These are phyloP conservation scores for Actenoides hombroni DNA, from an alignment of 2,113 vertebrate genomes.

Conservation along the genomic window DNA sequence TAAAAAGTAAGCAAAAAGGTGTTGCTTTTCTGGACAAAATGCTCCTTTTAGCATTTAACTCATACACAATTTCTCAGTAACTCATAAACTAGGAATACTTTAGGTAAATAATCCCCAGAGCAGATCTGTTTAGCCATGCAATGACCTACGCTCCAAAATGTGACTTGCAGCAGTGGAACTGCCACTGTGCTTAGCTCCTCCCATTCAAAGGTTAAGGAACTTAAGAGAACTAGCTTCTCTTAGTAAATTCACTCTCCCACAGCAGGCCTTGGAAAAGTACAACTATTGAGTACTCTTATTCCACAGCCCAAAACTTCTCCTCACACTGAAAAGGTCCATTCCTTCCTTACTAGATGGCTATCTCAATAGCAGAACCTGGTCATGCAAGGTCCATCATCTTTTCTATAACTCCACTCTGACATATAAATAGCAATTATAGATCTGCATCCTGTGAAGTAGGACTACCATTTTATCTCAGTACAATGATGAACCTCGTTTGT, in stretches of 20 bases:
- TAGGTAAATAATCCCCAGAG: neutral
- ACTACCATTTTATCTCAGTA: neutral
- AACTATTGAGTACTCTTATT: neutral
- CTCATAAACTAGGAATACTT: neutral
- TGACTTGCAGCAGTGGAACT: neutral
- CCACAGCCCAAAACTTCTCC: neutral
- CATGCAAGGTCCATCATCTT: neutral
- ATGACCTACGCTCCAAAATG: neutral
- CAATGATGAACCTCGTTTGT: neutral
- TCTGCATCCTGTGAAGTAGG: neutral
- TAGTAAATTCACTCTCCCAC: neutral
- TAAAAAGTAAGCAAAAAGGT: neutral
- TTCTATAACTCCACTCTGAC: neutral
- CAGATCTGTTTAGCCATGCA: neutral
- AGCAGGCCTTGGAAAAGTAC: neutral
- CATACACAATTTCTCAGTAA: neutral
- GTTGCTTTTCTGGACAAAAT: neutral
- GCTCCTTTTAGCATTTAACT: neutral
- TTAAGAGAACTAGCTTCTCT: neutral
- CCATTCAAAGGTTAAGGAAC: neutral
- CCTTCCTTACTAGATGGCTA: neutral
- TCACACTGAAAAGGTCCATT: neutral
- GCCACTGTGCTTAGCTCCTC: neutral
- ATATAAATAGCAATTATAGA: neutral
- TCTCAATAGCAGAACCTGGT: neutral